Conservation (phyloP, 2,888 invertebrate species). For the Steinernema scapterisci region DNA sequence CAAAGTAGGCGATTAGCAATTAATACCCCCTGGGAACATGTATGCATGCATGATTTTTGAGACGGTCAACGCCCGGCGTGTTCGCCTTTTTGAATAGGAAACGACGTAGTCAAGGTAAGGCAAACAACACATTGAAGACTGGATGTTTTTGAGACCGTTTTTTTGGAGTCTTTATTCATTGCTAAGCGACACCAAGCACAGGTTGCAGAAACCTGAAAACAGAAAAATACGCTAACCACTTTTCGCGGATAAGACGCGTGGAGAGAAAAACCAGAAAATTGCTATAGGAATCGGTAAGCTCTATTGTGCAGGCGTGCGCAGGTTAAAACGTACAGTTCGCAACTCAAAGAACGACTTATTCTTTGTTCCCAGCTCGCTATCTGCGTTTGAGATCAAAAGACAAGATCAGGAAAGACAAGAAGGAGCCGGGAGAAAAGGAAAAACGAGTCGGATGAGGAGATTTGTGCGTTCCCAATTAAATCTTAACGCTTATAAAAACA, state of each 20-base stretch:
- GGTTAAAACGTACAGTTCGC: neutral
- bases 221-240: too few relatives aligned
- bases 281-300: too few relatives aligned
- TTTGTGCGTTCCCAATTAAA: conserved; percentile 10
- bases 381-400: neutral
- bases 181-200: too few relatives aligned
- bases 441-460: neutral
- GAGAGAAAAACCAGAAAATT: too few relatives aligned
- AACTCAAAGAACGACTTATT: neutral
- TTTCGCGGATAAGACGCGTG: too few relatives aligned
- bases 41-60: conserved; percentile 2
- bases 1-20: conserved; percentile 28
- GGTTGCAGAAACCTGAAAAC: too few relatives aligned
- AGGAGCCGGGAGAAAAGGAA: neutral
- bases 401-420: neutral
- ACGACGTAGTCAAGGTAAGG: too few relatives aligned
- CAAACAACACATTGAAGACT: too few relatives aligned
- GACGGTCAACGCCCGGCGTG: neutral
- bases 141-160: too few relatives aligned
- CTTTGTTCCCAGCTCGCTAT: neutral
- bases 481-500: neutral
- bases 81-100: neutral
- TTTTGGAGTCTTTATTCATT: too few relatives aligned
- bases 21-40: conserved; percentile 29
- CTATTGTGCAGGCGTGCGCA: too few relatives aligned